Base-by-base conservation (phyloP, 2,113 vertebrate species). In the Anarrhichthys ocellatus region DNA sequence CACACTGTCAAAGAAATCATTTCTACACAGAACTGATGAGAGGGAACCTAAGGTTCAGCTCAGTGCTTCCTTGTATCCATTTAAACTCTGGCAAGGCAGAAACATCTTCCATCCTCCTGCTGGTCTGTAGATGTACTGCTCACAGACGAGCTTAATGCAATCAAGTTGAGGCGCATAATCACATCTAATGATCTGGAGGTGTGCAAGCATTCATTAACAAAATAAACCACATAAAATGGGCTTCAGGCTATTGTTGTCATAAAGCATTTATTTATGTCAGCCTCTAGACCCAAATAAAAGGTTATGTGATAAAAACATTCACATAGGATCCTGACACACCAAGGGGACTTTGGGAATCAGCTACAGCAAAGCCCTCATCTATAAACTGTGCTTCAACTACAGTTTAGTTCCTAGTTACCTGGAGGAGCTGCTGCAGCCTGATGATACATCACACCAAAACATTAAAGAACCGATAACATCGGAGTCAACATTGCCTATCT, bases 321-420 rank as follows among this genome's bases (percentile, higher is more conserved):
- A n/a, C 36, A 18, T 48, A 48, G 14, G 17, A 61, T 15, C 38
- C 61, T 36, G 61, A 80, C 50, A 36, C 59, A 66, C 62, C 69
- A 73, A 73, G 46, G 32, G 0, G 1, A 54, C 22, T 4, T 9
- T 44, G 15, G 32, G 27, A 15, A 40, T 36, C 6, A 18, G 29
- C 0, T 2, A 17, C 8, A 50, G 24, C 32, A 38, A 69, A 46
- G 44, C 44, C 44, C 44, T 15, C 13, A 50, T 17, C 6, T 8
- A 15, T 17, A 7, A 59, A 27, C 27, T 40, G 4, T 5, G 0
- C 44, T 15, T 15, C 3, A 46, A 48, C 14, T 46, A 46, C 44
- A 46, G 42, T 4, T 13, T 5, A 46, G 42, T 42, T 42, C 36
- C 3, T 4, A 4, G 13, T 46, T 15, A 3, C 44, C 3, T 15